phyloP scores from a whole-genome alignment of 53 echinoderm and acorn worm genomes.

The Zoroaster sp. region DNA sequence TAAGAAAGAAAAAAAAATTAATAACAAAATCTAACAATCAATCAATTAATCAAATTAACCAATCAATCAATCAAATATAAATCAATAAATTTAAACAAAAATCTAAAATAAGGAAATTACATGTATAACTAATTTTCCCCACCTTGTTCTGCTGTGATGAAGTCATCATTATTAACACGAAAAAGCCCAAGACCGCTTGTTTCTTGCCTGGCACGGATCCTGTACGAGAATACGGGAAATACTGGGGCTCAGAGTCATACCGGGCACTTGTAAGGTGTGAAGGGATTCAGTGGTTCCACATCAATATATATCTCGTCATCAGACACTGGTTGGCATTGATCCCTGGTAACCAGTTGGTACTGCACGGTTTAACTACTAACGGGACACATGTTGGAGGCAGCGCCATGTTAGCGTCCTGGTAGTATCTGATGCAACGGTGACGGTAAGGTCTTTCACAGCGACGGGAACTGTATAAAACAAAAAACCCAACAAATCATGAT shows the following conservation, averaged over 20 bases:
- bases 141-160: too few species aligned
- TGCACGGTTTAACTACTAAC: not conserved
- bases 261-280: not conserved
- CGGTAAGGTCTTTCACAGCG: not conserved
- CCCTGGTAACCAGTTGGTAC: not conserved
- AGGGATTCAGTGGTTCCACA: not conserved
- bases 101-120: too few species aligned
- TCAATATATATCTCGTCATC: not conserved
- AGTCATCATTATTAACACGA: too few species aligned
- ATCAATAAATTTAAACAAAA: too few species aligned
- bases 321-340: not conserved
- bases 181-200: too few species aligned
- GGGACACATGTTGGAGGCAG: slow-evolving; percentile 3
- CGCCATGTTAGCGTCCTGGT: not conserved
- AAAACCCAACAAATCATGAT: too few species aligned
- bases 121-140: too few species aligned
- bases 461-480: not conserved
- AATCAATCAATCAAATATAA: too few species aligned
- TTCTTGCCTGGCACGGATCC: too few species aligned
- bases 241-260: not conserved
- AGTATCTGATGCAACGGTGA: not conserved
- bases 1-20: too few species aligned
- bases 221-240: not conserved
- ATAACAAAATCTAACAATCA: too few species aligned
- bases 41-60: too few species aligned